Conservation (phyloP, 2,797 vertebrate species). For the Sebastes miniatus region DNA sequence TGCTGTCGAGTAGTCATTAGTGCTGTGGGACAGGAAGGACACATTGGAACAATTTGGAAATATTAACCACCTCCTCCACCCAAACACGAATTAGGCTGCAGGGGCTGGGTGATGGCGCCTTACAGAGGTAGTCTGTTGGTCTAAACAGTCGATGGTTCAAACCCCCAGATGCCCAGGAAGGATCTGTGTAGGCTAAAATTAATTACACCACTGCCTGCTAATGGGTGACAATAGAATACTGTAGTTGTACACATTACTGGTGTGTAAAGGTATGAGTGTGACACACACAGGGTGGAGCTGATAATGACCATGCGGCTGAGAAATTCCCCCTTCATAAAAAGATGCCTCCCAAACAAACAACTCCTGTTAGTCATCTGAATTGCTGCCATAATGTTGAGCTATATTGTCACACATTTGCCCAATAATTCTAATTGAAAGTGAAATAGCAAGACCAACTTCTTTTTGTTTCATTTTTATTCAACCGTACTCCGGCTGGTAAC, state of each 20-base stretch:
- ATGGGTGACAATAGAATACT: neutral
- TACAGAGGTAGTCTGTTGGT: neutral
- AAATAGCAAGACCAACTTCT: neutral
- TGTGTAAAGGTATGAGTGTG: neutral
- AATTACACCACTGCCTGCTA: neutral
- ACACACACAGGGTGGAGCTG: neutral
- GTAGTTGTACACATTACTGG: neutral
- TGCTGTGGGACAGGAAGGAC: constrained; percentile 59
- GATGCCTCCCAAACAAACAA: neutral
- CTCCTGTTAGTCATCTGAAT: neutral
- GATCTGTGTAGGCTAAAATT: constrained; percentile 10
- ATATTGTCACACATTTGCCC: neutral
- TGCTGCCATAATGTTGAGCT: neutral
- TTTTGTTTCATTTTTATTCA: constrained; percentile 11
- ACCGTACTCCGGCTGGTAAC: neutral
- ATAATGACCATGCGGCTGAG: neutral
- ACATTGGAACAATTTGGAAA: constrained; percentile 51
- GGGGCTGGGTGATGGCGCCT: neutral
- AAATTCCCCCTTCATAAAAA: neutral
- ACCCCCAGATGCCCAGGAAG: neutral
- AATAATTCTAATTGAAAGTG: constrained; percentile 9
- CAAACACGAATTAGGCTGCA: constrained; percentile 7
- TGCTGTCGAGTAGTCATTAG: constrained; percentile 67
- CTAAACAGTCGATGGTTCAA: neutral
- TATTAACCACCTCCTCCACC: constrained; percentile 42